Evolutionary conservation across 2,113 vertebrate species (phyloP).

Genomic region (Silurus meridionalis): DNA sequence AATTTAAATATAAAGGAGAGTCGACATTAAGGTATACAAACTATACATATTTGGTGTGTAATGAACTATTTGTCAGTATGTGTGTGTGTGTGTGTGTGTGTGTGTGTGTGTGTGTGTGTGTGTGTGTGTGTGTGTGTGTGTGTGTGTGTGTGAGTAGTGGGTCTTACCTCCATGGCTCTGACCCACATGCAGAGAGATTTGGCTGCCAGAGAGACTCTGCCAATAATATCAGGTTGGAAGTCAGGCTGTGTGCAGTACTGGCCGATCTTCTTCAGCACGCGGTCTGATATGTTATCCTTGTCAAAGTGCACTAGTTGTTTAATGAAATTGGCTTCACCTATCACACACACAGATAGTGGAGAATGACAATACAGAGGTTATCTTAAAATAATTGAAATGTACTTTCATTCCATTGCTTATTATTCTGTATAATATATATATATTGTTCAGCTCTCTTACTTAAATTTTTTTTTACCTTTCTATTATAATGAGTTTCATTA

Average conservation of each 20-base stretch:
- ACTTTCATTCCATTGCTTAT: constrained; percentile 33
- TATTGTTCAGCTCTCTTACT: not conserved
- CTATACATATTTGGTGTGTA: not conserved
- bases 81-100: not conserved
- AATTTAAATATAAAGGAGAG: not conserved
- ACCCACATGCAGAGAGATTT: constrained; percentile 94
- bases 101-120: not conserved
- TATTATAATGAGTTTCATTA: constrained; percentile 17
- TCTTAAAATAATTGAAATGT: constrained; percentile 1
- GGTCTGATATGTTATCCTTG: constrained; percentile 86
- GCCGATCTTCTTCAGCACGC: constrained; percentile 81
- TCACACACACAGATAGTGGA: constrained; percentile 27
- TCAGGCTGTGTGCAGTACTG: constrained; percentile 80
- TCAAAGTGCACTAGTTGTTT: constrained; percentile 86
- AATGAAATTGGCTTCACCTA: constrained; percentile 87
- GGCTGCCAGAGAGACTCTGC: constrained; percentile 83
- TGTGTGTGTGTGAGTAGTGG: not conserved
- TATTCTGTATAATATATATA: not conserved
- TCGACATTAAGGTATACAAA: not conserved
- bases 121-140: too few relatives aligned
- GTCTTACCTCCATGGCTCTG: constrained; percentile 85
- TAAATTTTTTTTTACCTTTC: not conserved
- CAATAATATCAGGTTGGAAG: constrained; percentile 85
- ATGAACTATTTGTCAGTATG: not conserved
- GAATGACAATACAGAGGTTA: not conserved